Percentiles rank a stretch among this genome's conserved stretches.
Conservation (phyloP, 2,797 vertebrate species). For the Emys orbicularis region DNA sequence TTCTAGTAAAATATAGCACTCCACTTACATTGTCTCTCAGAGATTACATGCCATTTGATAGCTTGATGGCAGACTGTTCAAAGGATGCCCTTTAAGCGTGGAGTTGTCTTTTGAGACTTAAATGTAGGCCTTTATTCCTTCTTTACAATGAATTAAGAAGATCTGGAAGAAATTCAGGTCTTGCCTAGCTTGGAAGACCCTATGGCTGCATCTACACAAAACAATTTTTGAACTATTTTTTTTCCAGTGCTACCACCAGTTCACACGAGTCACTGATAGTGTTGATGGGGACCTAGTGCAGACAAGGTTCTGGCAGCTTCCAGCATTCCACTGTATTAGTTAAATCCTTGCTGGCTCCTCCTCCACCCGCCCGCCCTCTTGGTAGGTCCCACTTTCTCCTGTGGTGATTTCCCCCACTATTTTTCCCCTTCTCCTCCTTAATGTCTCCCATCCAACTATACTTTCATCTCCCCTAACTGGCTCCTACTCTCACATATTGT, state of each 20-base stretch:
- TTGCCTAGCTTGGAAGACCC: neutral
- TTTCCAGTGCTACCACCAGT: neutral
- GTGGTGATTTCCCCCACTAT: neutral
- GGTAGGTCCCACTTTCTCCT: neutral
- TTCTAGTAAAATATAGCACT: neutral
- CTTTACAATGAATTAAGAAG: neutral
- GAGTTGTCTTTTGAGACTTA: neutral
- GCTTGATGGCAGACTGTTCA: neutral
- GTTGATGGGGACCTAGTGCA: neutral
- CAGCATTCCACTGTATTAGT: neutral
- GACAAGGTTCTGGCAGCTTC: fast-evolving
- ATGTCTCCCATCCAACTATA: neutral
- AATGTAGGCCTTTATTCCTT: neutral
- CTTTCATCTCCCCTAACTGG: neutral
- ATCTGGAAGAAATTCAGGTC: neutral
- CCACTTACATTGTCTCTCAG: neutral
- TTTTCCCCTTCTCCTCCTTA: neutral
- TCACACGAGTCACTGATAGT: neutral
- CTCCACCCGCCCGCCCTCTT: neutral
- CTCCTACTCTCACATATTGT: neutral
- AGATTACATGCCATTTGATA: neutral
- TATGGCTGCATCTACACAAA: neutral
- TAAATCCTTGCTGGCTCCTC: neutral
- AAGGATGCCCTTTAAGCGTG: neutral
- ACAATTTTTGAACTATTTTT: neutral